Base-by-base conservation (phyloP, 2,113 vertebrate species). In the Lophius piscatorius region DNA sequence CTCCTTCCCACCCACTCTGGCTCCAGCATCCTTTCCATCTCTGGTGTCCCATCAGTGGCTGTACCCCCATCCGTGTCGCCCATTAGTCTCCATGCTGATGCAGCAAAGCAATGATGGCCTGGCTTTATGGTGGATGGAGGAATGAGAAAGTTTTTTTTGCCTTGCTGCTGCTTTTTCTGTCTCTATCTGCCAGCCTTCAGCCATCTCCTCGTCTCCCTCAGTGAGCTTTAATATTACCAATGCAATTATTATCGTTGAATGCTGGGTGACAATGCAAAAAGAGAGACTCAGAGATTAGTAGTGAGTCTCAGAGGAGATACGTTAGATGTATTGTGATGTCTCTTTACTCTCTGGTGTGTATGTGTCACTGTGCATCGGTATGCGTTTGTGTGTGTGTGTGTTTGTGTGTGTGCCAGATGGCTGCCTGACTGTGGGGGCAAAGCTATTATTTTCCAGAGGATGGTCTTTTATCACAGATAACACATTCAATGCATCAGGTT, bases 391-490 rank as follows among this genome's bases (percentile, higher is more conserved):
- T 39, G 36, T 45, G 35, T 39, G 16, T 24, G 6, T 45, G 23
- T 47, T 38, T 42, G 28, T 29, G 17, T 62, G 52, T 61, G 13
- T 28, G 38, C 55, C 58, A 69, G 65, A 75, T 78, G 62, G 35
- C 48, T 74, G 70, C 48, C 63, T 69, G 61, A 60, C 80, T 70
- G 57, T 70, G 66, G 51, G 77, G 77, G 47, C 69, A 78, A 80
- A 81, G 62, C 57, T 59, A 78, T 84, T 83, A 73, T 77, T 88
- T 84, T 85, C 76, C 74, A 74, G 50, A 70, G 50, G 68, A 73
- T 67, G 38, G 47, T 74, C 69, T 80, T 85, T 82, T 79, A 75
- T 84, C 74, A 76, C 52, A 70, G 55, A 70, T 83, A 73, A 78
- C 75, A 51, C 17, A n/a, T 59, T 63, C 51, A 70, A 63, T 74